Evolutionary conservation across 1,140 invertebrate genomes (phyloP), one percentile per base, ranked within the genome.

Genomic region (Cotesia vestalis): DNA sequence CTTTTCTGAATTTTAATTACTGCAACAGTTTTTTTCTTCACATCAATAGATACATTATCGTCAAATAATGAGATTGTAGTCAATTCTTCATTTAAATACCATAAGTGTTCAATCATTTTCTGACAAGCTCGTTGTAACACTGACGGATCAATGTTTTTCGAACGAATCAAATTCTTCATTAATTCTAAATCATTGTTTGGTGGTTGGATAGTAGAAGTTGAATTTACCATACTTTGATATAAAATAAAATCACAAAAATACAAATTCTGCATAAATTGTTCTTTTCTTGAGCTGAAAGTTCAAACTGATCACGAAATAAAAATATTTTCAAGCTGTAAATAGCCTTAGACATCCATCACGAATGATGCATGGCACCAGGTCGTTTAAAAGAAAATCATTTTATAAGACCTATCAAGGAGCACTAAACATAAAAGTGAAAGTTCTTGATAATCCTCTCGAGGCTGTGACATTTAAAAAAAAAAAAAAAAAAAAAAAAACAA

Each of bases 291-390:
- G 34, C 20, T 40, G 75, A 73, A 35, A 78, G 55, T 36, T 73
- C 52, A 59, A 80, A 81, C 66, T 75, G 57, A 11, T 66, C 51
- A 59, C 69, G 51, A 66, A 81, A 79, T 52, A 79, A 17, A 20
- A 72, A 80, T 27, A 77, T 73, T 46, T 75, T 73, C 17, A 75
- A 55, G 14, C 69, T 61, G n/a, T 77, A 77, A 67, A 77, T 77
- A 5, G 71, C 74, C 36, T 77, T 73, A 17, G 70, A n/a, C 76
- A 73, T 75, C 71, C 73, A 77, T 57, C 68, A 36, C 40, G 74
- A 71, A 53, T 74, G 66, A 55, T 73, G 72, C 60, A 38, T 62
- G 0, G 73, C 73, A 64, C 72, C 68, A 55, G 53, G 53, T 14
- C 17, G 53, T 55, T 55, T 3, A 55, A 55, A 14, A 55, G 17